A percentile compares a stretch with the other conserved stretches of the same genome.
These are phyloP conservation scores for Dendroctonus ponderosae DNA, from an alignment of 1,140 invertebrate genomes.

Conservation along the genomic window DNA sequence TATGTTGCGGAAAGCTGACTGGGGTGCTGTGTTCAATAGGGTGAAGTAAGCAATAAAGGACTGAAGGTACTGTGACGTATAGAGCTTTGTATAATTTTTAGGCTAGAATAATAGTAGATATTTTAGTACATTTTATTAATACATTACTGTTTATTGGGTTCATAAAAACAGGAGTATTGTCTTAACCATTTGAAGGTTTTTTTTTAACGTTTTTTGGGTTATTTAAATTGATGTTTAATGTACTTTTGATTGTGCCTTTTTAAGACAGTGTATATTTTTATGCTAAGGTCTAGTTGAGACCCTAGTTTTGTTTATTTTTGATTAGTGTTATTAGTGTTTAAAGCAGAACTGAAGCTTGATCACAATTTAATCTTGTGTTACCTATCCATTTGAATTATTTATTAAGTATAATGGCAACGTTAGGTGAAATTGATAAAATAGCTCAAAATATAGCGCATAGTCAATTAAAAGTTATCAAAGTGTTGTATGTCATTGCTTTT, in stretches of 20 bases:
- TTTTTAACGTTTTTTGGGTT: not conserved
- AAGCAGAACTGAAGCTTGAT: not conserved
- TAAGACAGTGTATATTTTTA: not conserved
- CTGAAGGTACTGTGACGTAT: not conserved
- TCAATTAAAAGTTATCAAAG: conserved; percentile 3
- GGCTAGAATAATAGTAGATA: not conserved
- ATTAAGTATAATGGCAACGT: not conserved
- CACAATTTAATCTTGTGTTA: not conserved
- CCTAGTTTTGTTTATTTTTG: not conserved
- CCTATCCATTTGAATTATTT: not conserved
- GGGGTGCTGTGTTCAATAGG: not conserved
- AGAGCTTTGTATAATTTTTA: not conserved
- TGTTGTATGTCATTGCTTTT: conserved; percentile 1
- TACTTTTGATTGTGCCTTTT: not conserved
- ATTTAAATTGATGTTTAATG: not conserved
- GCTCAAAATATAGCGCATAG: not conserved
- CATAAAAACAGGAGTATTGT: too few species aligned
- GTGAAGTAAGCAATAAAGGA: not conserved
- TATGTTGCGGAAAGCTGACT: not conserved
- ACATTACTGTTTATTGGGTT: not conserved
- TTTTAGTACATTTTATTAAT: not conserved
- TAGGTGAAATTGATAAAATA: not conserved
- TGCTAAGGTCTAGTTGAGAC: not conserved
- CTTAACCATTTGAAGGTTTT: not conserved
- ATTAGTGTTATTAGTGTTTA: not conserved